Conservation (phyloP, 2,888 invertebrate species). For the Acanthosoma haemorrhoidale region DNA sequence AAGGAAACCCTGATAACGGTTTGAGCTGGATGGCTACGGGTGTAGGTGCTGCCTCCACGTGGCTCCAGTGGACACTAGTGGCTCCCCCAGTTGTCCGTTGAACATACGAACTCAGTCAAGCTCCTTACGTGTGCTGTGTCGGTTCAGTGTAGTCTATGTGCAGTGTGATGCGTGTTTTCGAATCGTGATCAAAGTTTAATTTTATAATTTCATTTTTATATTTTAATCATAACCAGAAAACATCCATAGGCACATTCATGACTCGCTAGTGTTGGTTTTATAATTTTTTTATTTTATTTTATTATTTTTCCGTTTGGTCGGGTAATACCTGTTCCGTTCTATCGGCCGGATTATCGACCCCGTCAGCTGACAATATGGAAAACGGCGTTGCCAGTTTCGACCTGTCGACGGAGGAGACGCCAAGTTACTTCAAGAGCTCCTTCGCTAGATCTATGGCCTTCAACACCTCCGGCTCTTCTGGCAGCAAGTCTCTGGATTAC, state of each 20-base stretch:
- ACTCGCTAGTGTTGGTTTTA: neutral
- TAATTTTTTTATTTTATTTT: neutral
- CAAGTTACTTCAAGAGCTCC: constrained; percentile 41
- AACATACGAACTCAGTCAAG: constrained; percentile 7
- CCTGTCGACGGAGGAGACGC: constrained; percentile 34
- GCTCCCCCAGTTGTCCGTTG: neutral
- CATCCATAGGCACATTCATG: neutral
- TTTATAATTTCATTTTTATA: neutral
- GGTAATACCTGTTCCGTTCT: neutral
- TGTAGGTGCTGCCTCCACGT: neutral
- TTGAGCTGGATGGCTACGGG: too few species aligned
- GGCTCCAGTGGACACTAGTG: neutral
- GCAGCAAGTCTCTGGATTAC: constrained; percentile 40
- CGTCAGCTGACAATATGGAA: neutral
- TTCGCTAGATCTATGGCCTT: constrained; percentile 42
- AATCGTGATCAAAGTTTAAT: neutral
- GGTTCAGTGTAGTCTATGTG: constrained; percentile 1
- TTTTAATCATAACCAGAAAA: too few species aligned
- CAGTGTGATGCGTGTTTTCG: neutral
- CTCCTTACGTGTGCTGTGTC: neutral
- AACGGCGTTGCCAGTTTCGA: constrained; percentile 38
- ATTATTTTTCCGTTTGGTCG: neutral
- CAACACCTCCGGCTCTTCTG: constrained; percentile 32
- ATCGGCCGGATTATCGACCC: neutral
- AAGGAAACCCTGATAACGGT: too few species aligned